These are phyloP conservation scores for Microtus ochrogaster DNA, from an alignment of 2,113 vertebrate genomes.

Conservation along the genomic window DNA sequence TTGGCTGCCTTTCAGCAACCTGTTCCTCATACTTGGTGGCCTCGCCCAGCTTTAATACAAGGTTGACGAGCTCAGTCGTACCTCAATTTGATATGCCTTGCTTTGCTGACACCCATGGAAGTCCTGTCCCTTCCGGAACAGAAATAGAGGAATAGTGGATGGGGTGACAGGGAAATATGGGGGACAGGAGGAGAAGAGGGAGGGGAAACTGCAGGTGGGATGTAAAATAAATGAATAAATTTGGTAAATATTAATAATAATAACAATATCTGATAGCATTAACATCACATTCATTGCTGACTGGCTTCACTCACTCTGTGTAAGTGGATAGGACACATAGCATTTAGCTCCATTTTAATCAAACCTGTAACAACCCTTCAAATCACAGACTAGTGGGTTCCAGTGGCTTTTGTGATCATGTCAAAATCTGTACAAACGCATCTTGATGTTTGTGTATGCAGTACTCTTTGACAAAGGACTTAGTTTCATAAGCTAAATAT, in stretches of 20 bases:
- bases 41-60: not conserved
- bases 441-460: conserved; percentile 3
- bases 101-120: not conserved
- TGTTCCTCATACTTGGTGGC: not conserved
- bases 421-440: not conserved
- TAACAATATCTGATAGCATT: not conserved
- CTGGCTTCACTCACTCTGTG: not conserved
- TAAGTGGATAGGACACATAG: not conserved
- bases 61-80: not conserved
- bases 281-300: not conserved
- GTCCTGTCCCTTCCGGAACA: not conserved
- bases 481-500: not conserved
- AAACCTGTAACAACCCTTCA: not conserved
- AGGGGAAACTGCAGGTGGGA: not conserved
- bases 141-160: not conserved
- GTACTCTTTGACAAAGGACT: conserved; percentile 29
- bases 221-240: not conserved
- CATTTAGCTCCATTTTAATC: not conserved
- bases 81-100: not conserved
- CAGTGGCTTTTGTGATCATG: not conserved
- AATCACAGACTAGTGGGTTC: not conserved
- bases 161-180: not conserved
- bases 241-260: not conserved
- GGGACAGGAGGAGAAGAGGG: not conserved
- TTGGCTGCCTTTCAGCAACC: not conserved